Base-by-base conservation (phyloP, 2,888 invertebrate species). In the Drosophila melanosoma region DNA sequence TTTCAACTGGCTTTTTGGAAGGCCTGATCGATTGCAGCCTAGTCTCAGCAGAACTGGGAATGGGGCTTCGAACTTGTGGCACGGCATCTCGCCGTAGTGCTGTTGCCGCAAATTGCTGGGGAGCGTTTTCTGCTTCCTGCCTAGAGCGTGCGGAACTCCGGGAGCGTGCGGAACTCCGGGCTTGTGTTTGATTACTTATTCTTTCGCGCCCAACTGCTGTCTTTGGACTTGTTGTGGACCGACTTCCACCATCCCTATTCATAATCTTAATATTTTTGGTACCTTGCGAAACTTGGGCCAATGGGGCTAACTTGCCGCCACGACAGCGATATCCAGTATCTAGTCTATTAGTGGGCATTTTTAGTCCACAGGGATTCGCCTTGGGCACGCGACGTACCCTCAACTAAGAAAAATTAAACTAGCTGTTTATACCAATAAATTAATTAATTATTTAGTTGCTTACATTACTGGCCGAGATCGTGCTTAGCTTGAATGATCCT, bases 251-350 rank as follows among this genome's bases (percentile, higher is more conserved):
- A 15, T 10, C 36, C 1, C 36, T 33, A 1, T 0, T 26, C 15
- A 6, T 38, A 0, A n/a, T 0, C 23, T 3, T 15, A 0, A 23
- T 0, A 12, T 4, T 26, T 17, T 17, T 33, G 1, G 32, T 7
- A 4, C 1, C n/a, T 8, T 23, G 45, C 20, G 23, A 23, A 1
- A 6, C 26, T 3, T 26, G 51, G 0, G 33, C 12, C 12, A 17
- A 2, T 10, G 26, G 1, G 0, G 69, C 40, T 7, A 67, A 8
- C 8, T 69, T 69, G 3, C 69, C 69, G 20, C 69, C 69, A 20
- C 29, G 35, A 51, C 59, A 69, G 5, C 66, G 52, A 17, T 35
- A 7, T 17, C 10, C 57, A 23, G 32, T 32, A 3, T 42, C 10
- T 6, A 56, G 1, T 11, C 32, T 29, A 11, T 36, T 64, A 8